A percentile compares a stretch with the other conserved stretches of the same genome.
These are phyloP conservation scores for Melikaiella ostensackeni DNA, from an alignment of 2,888 invertebrate species.

Conservation along the genomic window DNA sequence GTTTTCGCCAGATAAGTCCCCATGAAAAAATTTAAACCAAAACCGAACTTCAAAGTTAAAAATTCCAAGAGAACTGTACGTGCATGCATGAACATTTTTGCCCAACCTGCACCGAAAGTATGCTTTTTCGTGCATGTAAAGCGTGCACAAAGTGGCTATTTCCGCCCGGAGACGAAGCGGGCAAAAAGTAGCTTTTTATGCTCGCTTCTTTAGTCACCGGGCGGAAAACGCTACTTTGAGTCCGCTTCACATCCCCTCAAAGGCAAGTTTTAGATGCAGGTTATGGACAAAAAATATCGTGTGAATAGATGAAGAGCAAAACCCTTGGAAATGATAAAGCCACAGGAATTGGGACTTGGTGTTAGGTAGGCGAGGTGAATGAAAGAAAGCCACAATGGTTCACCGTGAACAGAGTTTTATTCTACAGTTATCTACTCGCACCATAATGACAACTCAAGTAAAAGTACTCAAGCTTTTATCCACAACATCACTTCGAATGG, in stretches of 20 bases:
- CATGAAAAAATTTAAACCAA: neutral
- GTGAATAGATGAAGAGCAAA: slow-evolving; percentile 47
- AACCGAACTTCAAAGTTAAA: slow-evolving; percentile 55
- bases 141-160: no score
- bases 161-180: no score
- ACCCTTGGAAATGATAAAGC: slow-evolving; percentile 51
- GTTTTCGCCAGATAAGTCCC: neutral
- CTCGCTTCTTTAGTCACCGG: no score
- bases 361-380: slow-evolving; percentile 67
- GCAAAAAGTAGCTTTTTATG: no score
- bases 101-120: no score
- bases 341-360: slow-evolving; percentile 55
- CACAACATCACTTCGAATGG: slow-evolving; percentile 5
- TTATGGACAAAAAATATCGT: no score
- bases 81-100: slow-evolving; percentile 77
- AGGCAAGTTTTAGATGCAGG: no score
- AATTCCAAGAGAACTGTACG: slow-evolving; percentile 78
- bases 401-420: slow-evolving; percentile 73
- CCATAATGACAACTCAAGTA: slow-evolving; percentile 64
- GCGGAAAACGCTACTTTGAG: no score
- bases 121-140: no score
- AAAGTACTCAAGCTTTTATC: slow-evolving; percentile 50
- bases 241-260: no score
- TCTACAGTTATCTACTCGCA: slow-evolving; percentile 69
- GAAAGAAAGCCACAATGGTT: slow-evolving; percentile 74